Percentiles rank a stretch among this genome's conserved stretches.
Evolutionary conservation across 2,888 invertebrate species (phyloP).

Genomic region (Yponomeuta sedellus): DNA sequence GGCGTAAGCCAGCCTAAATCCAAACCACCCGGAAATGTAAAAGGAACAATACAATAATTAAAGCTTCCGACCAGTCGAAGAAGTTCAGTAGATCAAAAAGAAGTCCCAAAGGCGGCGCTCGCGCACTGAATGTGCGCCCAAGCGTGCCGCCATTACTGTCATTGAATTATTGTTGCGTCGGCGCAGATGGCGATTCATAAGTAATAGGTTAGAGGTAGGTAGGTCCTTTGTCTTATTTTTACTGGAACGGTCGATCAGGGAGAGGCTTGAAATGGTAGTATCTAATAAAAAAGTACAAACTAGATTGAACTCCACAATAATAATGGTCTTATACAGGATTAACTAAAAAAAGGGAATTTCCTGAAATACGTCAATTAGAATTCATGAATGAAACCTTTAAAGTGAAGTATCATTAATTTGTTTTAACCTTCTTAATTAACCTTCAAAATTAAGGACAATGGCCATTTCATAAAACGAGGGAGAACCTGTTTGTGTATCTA

Average conservation of each 20-base stretch:
- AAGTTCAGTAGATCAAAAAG: not conserved
- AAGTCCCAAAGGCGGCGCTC: constrained; percentile 23
- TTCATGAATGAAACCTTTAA: too few relatives aligned
- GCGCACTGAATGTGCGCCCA: constrained; percentile 29
- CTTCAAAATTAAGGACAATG: too few relatives aligned
- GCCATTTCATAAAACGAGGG: too few relatives aligned
- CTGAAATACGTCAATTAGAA: too few relatives aligned
- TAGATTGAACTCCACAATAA: too few relatives aligned
- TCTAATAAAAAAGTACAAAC: not conserved
- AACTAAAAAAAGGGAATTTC: too few relatives aligned
- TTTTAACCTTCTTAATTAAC: too few relatives aligned
- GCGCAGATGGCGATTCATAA: constrained; percentile 19
- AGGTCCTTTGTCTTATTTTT: constrained; percentile 36
- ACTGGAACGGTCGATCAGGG: not conserved
- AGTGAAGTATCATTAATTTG: too few relatives aligned
- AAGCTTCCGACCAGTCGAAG: not conserved
- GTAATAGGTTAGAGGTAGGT: too few relatives aligned
- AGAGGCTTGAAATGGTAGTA: not conserved
- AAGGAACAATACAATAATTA: not conserved
- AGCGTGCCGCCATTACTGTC: constrained; percentile 28
- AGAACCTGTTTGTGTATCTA: too few relatives aligned
- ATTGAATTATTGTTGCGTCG: constrained; percentile 17
- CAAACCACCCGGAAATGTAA: not conserved
- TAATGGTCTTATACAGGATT: too few relatives aligned
- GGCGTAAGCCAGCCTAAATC: not conserved